Conservation (phyloP, 2,797 vertebrate species). For the Anomalospiza imberbis region DNA sequence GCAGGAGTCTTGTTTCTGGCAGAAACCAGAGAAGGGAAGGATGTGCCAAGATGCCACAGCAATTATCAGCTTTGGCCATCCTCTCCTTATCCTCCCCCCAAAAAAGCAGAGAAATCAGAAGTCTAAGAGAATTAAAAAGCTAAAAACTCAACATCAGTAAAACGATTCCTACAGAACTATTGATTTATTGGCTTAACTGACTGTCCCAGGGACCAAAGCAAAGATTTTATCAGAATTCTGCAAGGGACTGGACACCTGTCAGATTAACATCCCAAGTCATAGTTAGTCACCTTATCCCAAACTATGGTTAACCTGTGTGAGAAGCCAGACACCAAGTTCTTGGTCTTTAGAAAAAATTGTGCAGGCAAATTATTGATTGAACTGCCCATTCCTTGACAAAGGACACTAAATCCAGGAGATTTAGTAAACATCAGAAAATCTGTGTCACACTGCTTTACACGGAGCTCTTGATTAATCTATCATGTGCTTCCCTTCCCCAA, state of each 20-base stretch:
- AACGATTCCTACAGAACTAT: conserved; percentile 13
- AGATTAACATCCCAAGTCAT: neutral
- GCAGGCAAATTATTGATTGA: neutral
- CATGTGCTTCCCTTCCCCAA: conserved; percentile 31
- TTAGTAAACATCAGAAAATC: neutral
- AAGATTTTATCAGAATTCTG: conserved; percentile 8
- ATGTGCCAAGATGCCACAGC: neutral
- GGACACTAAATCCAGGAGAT: conserved; percentile 32
- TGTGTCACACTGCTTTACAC: neutral
- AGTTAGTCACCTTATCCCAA: neutral
- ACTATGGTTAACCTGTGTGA: neutral
- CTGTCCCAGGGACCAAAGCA: neutral
- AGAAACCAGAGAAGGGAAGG: conserved; percentile 18
- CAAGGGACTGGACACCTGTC: neutral
- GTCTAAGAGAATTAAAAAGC: conserved; percentile 30
- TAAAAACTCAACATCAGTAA: conserved; percentile 22
- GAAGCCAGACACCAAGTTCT: neutral
- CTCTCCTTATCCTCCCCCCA: neutral
- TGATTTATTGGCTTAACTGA: neutral
- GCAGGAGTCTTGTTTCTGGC: neutral
- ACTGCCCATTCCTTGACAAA: neutral
- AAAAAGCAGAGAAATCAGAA: conserved; percentile 32
- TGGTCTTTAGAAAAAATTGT: neutral
- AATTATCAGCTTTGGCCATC: neutral
- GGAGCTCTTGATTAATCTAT: neutral